Conservation (phyloP, 2,888 invertebrate species). For the Liodrosophila aerea region DNA sequence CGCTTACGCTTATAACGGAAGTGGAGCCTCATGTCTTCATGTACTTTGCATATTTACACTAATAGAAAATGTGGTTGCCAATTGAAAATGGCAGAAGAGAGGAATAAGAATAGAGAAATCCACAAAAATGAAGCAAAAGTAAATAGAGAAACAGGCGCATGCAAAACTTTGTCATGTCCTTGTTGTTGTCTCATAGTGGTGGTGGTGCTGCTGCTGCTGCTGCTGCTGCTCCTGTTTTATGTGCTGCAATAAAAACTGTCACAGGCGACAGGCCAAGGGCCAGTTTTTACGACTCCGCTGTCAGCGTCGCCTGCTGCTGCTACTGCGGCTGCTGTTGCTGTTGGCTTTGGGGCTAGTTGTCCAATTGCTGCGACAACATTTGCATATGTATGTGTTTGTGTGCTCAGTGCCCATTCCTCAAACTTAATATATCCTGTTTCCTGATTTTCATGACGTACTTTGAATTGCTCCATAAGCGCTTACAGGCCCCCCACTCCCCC, state of each 20-base stretch:
- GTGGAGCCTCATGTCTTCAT: slow-evolving; percentile 78
- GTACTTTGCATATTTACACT: slow-evolving; percentile 79
- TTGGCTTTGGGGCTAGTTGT: slow-evolving; percentile 58
- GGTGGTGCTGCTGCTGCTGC: slow-evolving; percentile 25
- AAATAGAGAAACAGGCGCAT: slow-evolving; percentile 38
- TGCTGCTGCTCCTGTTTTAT: slow-evolving; percentile 65
- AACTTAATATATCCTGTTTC: slow-evolving; percentile 77
- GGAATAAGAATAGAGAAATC: neutral
- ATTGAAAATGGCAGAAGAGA: slow-evolving; percentile 51
- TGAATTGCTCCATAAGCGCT: slow-evolving; percentile 53
- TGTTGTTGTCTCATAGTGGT: slow-evolving; percentile 45
- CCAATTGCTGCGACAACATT: slow-evolving; percentile 65
- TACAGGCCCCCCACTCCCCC: neutral
- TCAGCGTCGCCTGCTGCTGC: slow-evolving; percentile 32
- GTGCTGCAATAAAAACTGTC: slow-evolving; percentile 75
- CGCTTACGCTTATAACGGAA: slow-evolving; percentile 63
- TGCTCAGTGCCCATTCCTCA: slow-evolving; percentile 67
- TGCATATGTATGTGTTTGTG: slow-evolving; percentile 56
- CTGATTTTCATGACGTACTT: slow-evolving; percentile 77
- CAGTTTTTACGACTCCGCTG: slow-evolving; percentile 64
- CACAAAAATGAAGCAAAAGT: neutral
- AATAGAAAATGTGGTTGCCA: slow-evolving; percentile 75
- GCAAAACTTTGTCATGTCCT: slow-evolving; percentile 61
- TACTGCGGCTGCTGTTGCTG: slow-evolving; percentile 43
- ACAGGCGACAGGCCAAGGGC: slow-evolving; percentile 67